phyloP scores from a whole-genome alignment of 2,888 invertebrate species.

The Standfussiana lucernea region DNA sequence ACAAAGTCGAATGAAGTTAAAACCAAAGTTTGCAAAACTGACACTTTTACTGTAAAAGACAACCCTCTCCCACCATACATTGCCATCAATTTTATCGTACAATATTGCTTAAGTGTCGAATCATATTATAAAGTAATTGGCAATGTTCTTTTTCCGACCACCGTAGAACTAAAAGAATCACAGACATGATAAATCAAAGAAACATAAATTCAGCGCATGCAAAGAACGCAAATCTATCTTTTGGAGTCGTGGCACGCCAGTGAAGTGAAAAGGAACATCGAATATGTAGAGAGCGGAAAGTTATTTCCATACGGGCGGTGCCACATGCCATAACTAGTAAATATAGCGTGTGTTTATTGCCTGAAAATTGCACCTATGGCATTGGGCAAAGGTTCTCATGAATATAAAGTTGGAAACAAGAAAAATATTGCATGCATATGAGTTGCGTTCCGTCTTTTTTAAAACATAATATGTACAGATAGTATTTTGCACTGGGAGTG shows the following conservation, averaged over 20 bases:
- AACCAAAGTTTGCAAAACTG: neutral
- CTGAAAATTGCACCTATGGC: constrained; percentile 20
- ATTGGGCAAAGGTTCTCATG: constrained; percentile 19
- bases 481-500: neutral
- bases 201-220: neutral
- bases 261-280: constrained; percentile 17
- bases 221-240: constrained; percentile 1
- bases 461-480: neutral
- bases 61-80: neutral
- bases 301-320: constrained; percentile 23
- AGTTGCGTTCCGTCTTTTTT: neutral
- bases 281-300: constrained; percentile 12
- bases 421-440: neutral
- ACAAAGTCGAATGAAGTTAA: neutral
- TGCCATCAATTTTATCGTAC: neutral
- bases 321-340: constrained; percentile 10
- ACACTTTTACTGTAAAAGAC: neutral
- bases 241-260: neutral
- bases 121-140: neutral
- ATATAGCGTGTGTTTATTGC: constrained; percentile 10
- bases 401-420: constrained; percentile 32
- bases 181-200: constrained; percentile 24
- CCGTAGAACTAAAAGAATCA: neutral
- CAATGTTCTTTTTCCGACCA: neutral
- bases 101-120: neutral